Base-by-base conservation (phyloP, 2,797 vertebrate species). In the Esox lucius region DNA sequence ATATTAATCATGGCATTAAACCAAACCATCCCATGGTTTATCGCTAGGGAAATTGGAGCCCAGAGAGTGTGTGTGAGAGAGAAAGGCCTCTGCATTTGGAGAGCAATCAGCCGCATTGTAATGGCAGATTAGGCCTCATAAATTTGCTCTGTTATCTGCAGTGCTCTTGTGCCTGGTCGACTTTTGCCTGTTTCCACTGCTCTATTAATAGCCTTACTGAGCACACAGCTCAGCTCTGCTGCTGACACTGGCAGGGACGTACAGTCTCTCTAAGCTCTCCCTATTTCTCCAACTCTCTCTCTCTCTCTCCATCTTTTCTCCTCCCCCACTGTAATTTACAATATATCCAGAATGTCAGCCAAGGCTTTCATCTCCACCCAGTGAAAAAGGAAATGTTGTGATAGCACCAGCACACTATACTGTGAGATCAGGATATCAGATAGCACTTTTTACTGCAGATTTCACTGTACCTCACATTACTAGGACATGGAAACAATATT, bases 171-270 rank as follows among this genome's bases (percentile, higher is more conserved):
- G 16, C 59, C 66, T 85, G 71, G 68, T 80, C 88, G 81, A 90
- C 86, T 83, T 82, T 82, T 84, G 86, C 86, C 83, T 91, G n/a
- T 90, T 93, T 93, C 91, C 88, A 83, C 51, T 85, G 62, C 76
- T 84, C 91, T 93, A 91, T 91, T 90, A 93, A 92, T 91, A 92
- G 86, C 80, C 75, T 77, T 87, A 89, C 87, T 89, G 88, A 88
- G 86, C 82, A 83, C 80, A 88, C 85, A 87, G 76, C 81, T 78
- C 84, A 81, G 56, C 82, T 81, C 78, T 84, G 81, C 82, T 75
- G 73, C 53, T 74, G 71, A 39, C 71, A 62, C 51, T 33, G 19
- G 8, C 53, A 53, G 35, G 31, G 35, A 68, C 19, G 39, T 15
- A 35, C 17, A 42, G 66, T 11, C 17, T 17, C 19, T 39, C 19